Conservation (phyloP, 1,140 invertebrate genomes). For the Coboldia fuscipes region DNA sequence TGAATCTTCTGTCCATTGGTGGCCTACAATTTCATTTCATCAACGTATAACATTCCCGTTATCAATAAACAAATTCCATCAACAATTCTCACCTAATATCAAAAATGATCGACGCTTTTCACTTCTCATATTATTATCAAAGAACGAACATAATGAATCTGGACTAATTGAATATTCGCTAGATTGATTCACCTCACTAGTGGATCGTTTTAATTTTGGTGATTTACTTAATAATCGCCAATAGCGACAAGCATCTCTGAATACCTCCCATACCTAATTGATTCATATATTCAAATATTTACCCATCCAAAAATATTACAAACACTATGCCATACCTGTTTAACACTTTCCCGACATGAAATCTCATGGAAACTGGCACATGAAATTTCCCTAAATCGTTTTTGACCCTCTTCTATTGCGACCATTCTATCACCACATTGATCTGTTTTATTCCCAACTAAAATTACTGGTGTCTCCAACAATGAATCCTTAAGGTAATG, state of each 20-base stretch:
- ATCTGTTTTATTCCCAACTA: slow-evolving; percentile 66
- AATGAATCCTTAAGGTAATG: slow-evolving; percentile 31
- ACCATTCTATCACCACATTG: slow-evolving; percentile 58
- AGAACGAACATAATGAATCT: slow-evolving; percentile 15
- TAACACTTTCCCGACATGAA: slow-evolving; percentile 57
- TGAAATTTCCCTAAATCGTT: slow-evolving; percentile 50
- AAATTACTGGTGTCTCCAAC: slow-evolving; percentile 43
- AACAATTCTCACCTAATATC: slow-evolving; percentile 7
- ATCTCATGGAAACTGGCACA: slow-evolving; percentile 67
- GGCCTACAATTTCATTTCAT: no score
- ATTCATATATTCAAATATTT: background rate
- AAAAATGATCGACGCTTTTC: slow-evolving; percentile 15
- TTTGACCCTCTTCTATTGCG: slow-evolving; percentile 39
- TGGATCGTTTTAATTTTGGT: slow-evolving; percentile 30
- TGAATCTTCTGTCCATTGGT: no score
- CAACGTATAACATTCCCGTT: no score
- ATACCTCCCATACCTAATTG: slow-evolving; percentile 37
- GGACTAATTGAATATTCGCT: slow-evolving; percentile 11
- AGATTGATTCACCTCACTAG: slow-evolving; percentile 26
- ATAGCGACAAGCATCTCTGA: slow-evolving; percentile 39
- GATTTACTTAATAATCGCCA: slow-evolving; percentile 43
- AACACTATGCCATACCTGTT: slow-evolving; percentile 48
- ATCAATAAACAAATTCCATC: no score
- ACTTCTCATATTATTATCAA: slow-evolving; percentile 6
- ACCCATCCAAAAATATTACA: no score